Percentiles rank a stretch among this genome's conserved stretches.
Evolutionary conservation across 2,797 vertebrate species (phyloP).

Genomic region (Fringilla coelebs): DNA sequence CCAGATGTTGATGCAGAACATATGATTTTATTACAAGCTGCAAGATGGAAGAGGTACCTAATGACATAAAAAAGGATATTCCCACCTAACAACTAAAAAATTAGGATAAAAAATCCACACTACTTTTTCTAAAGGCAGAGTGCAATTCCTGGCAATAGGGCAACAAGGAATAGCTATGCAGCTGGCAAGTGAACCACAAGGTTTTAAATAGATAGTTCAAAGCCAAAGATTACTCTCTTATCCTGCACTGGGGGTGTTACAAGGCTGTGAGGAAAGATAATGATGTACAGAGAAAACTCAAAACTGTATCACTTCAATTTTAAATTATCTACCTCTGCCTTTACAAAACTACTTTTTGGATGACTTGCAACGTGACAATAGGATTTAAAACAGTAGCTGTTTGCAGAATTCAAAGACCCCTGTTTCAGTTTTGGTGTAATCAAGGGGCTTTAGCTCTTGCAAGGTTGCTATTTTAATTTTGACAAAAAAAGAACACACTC

Average conservation of each 20-base stretch:
- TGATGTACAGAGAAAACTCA: not conserved
- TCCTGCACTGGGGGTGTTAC: not conserved
- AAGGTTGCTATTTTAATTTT: not conserved
- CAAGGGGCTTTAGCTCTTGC: not conserved
- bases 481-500: not conserved
- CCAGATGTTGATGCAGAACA: not conserved
- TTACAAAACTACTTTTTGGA: not conserved
- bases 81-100: not conserved
- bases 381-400: not conserved
- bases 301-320: not conserved
- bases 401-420: not conserved
- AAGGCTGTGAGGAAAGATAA: not conserved
- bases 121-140: not conserved
- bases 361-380: not conserved
- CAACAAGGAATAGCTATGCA: not conserved
- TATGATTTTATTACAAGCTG: rapidly evolving
- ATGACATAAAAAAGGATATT: not conserved
- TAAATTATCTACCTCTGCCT: not conserved
- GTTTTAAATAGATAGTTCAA: constrained; percentile 54
- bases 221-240: constrained; percentile 43
- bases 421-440: not conserved
- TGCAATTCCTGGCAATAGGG: not conserved
- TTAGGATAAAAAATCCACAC: not conserved
- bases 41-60: not conserved
- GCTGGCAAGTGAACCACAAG: not conserved